Evolutionary conservation across 2,888 invertebrate genomes (phyloP).

Genomic region (Scrobipalpa costella): DNA sequence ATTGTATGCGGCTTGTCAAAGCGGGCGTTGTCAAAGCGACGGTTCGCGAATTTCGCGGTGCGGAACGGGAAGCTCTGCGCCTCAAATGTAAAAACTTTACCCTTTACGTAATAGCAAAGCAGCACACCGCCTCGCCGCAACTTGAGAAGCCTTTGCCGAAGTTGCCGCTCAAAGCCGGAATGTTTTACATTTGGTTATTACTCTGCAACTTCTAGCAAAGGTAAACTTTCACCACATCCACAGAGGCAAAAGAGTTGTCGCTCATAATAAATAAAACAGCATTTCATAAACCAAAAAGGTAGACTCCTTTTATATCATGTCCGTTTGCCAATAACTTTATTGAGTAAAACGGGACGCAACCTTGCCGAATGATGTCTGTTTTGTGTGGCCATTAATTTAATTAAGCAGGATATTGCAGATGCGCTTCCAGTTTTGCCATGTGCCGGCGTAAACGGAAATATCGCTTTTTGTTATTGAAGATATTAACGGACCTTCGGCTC

Average conservation of each 20-base stretch:
- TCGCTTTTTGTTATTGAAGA: slow-evolving; percentile 60
- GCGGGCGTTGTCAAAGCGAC: slow-evolving; percentile 73
- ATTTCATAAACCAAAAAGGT: slow-evolving; percentile 31
- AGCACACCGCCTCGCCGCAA: slow-evolving; percentile 47
- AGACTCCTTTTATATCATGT: slow-evolving; percentile 36
- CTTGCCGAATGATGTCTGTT: slow-evolving; percentile 45
- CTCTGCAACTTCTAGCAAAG: slow-evolving; percentile 49
- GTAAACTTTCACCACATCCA: slow-evolving; percentile 48
- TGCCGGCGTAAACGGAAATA: slow-evolving; percentile 62
- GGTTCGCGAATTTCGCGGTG: slow-evolving; percentile 64
- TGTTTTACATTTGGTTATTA: slow-evolving; percentile 74
- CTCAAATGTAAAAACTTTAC: slow-evolving; percentile 77
- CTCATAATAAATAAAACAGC: slow-evolving; percentile 15
- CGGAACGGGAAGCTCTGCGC: slow-evolving; percentile 69
- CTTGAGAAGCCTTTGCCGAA: slow-evolving; percentile 73
- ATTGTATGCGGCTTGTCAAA: slow-evolving; percentile 70
- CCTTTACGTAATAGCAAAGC: slow-evolving; percentile 66
- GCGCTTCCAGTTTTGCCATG: slow-evolving; percentile 62
- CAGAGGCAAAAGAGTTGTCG: slow-evolving; percentile 30
- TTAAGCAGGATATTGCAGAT: slow-evolving; percentile 65
- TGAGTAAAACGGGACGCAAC: slow-evolving; percentile 48
- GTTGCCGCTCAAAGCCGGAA: slow-evolving; percentile 72
- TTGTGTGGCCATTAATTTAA: slow-evolving; percentile 53
- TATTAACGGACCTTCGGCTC: slow-evolving; percentile 61
- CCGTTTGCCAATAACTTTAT: slow-evolving; percentile 40